Base-by-base conservation (phyloP, 92 coral and sea anemone genomes). In the Porites divaricata region DNA sequence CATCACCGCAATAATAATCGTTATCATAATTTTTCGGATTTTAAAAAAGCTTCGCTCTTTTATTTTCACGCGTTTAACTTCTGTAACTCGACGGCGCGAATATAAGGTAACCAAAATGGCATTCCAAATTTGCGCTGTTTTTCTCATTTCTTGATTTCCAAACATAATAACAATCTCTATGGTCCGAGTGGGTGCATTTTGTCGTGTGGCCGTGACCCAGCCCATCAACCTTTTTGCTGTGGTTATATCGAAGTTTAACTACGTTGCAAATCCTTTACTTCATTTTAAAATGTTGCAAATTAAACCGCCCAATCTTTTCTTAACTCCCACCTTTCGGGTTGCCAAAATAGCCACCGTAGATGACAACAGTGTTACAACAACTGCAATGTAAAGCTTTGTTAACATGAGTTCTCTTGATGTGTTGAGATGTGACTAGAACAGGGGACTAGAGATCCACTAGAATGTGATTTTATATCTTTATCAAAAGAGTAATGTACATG, bases 1-100 rank as follows among this genome's bases (percentile, higher is more conserved):
- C 8, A 20, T 22, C 10, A 72, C 76, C 19, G 76, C 50, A 4
- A 49, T 72, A n/a, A 12, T 72, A 1, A 72, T 49, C 76, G 59
- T 22, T 41, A 5, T 49, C 58, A 72, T 59, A 45, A 10, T 48
- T 9, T 72, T 49, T 11, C 16, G 20, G 15, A 20, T 72, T 50
- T 56, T 72, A 8, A 72, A 49, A 72, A 72, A 49, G 57, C 59
- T 72, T 49, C 76, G 61, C 76, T 19, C 25, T 6, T n/a, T 19
- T 1, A 56, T 16, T 70, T 45, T 70, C 8, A 25, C 76, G 22
- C 76, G 59, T 19, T 49, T 72, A 20, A 23, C 14, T 6, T 72
- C 76, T 2, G 4, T 72, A 22, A n/a, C 49, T 22, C 76, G 59
- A 48, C 76, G 76, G 11, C 76, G 76, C 17, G 76, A 72, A n/a